phyloP scores from a whole-genome alignment of 2,888 invertebrate species.

The Drosophila pseudotalamancana region DNA sequence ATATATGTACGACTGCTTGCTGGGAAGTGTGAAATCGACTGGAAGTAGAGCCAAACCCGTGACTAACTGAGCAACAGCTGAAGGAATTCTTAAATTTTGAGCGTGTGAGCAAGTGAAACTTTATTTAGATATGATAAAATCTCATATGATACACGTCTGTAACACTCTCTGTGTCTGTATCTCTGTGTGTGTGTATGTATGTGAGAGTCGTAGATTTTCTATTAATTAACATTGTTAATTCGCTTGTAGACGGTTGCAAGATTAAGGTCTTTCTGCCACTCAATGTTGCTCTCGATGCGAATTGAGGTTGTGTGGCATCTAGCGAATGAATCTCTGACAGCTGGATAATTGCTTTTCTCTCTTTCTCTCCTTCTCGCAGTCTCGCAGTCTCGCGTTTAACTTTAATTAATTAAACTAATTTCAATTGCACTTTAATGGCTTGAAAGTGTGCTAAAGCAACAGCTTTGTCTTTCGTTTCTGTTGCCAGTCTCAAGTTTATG shows the following conservation, averaged over 20 bases:
- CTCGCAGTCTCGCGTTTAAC: slow-evolving; percentile 22
- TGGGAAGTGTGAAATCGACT: slow-evolving; percentile 69
- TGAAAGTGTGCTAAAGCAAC: slow-evolving; percentile 54
- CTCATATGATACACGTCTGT: slow-evolving; percentile 28
- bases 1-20: slow-evolving; percentile 21
- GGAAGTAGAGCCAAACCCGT: slow-evolving; percentile 47
- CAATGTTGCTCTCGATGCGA: slow-evolving; percentile 39
- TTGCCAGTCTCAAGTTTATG: slow-evolving; percentile 29
- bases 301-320: slow-evolving; percentile 37
- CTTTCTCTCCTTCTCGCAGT: slow-evolving; percentile 15
- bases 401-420: slow-evolving; percentile 50
- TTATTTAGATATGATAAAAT: slow-evolving; percentile 68
- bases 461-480: not conserved
- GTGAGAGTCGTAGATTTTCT: slow-evolving; percentile 55
- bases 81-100: slow-evolving; percentile 55
- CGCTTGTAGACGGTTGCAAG: slow-evolving; percentile 46
- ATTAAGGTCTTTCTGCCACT: slow-evolving; percentile 50
- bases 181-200: slow-evolving; percentile 10
- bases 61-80: slow-evolving; percentile 40
- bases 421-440: slow-evolving; percentile 42
- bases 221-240: slow-evolving; percentile 78
- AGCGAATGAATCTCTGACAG: slow-evolving; percentile 20
- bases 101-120: slow-evolving; percentile 68
- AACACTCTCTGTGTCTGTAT: not conserved
- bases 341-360: slow-evolving; percentile 31